Base-by-base conservation (phyloP, 2,888 invertebrate species). In the Anthophora plumipes region DNA sequence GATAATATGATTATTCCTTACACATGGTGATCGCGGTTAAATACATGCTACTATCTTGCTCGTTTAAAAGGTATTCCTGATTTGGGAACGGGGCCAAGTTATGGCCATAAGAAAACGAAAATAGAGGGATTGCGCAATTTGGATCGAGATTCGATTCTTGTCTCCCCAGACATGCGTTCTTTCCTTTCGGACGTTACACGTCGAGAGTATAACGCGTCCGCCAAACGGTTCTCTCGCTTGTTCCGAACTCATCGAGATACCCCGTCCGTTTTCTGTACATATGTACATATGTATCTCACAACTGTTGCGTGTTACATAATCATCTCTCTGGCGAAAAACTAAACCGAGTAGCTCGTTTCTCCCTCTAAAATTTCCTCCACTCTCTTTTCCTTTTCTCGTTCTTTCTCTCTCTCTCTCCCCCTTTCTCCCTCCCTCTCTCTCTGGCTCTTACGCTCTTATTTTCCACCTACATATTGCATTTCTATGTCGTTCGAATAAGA, bases 51-150 rank as follows among this genome's bases (percentile, higher is more conserved):
- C n/a, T n/a, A n/a, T n/a, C n/a, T n/a, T 17, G n/a, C 31, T 20
- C 64, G 69, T 50, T 43, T 66, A 75, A 88, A 81, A 79, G 82
- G 74, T 83, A 85, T 84, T 84, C 76, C 85, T 83, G 77, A 86
- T 83, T 86, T 82, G 89, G 89, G 86, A 90, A 85, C 85, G 82
- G 80, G 82, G 89, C 89, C 89, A 89, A 89, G 77, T 77, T 68
- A 61, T 83, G 77, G 80, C 77, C 77, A 82, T 84, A 85, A 84
- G 83, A 85, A 83, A 83, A 82, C 84, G 72, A 81, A 89, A 89
- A 89, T 89, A 89, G 86, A 86, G 83, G 67, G 75, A 82, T 89
- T 88, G 82, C 54, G 78, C 85, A 89, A 89, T 85, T 84, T 80
- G 69, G 82, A 83, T 67, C 69, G 54, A 67, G 72, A 48, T 41